Conservation (phyloP, 1,140 invertebrate genomes). For the Aphelenchoides fujianensis region DNA sequence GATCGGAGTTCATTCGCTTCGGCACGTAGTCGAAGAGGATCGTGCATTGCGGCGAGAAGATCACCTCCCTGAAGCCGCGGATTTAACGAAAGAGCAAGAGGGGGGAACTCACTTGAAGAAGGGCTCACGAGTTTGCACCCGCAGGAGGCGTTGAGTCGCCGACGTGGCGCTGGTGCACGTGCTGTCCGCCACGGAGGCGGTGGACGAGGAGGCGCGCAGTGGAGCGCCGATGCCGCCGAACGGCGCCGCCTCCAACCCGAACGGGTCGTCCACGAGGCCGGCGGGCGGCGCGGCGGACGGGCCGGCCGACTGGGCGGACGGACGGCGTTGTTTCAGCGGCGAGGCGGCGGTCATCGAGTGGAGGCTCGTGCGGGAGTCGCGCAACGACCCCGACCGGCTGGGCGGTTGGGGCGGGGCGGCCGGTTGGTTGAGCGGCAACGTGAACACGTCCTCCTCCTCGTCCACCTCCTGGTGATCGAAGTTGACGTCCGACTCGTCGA, state of each 20-base stretch:
- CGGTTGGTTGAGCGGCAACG: neutral
- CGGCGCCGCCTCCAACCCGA: neutral
- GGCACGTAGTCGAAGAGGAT: constrained; percentile 49
- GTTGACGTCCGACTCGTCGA: constrained; percentile 28
- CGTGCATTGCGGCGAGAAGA: constrained; percentile 43
- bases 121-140: constrained; percentile 22
- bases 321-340: neutral
- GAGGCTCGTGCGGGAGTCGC: neutral
- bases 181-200: neutral
- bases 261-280: neutral
- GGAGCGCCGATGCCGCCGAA: neutral
- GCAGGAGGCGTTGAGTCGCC: neutral
- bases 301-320: constrained; percentile 3
- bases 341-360: neutral
- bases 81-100: constrained; percentile 2
- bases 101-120: constrained; percentile 32
- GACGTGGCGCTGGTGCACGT: constrained; percentile 14
- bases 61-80: constrained; percentile 45
- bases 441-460: constrained; percentile 14
- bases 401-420: neutral
- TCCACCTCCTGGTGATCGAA: no score
- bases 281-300: neutral
- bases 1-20: constrained; percentile 52
- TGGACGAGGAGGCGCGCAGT: neutral
- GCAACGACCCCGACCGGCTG: neutral